Conservation (phyloP, 2,113 vertebrate species). For the Alethe castanea region DNA sequence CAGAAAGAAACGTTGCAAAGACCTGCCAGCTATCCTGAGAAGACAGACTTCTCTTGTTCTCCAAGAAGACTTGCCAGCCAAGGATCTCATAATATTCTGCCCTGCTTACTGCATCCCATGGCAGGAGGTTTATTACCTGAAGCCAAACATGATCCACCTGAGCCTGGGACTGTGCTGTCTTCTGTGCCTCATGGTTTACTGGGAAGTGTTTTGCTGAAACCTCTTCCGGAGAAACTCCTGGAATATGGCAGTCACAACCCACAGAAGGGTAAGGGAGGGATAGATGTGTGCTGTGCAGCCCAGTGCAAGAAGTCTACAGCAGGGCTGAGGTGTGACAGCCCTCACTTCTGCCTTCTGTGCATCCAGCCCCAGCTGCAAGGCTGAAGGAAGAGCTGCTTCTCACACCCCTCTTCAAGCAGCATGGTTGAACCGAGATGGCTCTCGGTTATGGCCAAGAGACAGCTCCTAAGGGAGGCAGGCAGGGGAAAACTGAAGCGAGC, state of each 20-base stretch:
- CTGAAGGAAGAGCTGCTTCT: not conserved
- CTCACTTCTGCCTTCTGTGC: not conserved
- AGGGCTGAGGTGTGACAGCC: not conserved
- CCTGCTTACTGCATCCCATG: not conserved
- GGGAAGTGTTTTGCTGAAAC: not conserved
- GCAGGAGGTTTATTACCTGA: not conserved
- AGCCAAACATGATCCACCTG: not conserved
- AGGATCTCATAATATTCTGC: not conserved
- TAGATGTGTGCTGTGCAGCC: not conserved
- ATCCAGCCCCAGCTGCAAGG: not conserved
- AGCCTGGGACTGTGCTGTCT: not conserved
- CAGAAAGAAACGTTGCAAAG: not conserved
- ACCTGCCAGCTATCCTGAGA: not conserved
- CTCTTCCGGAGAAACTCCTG: not conserved
- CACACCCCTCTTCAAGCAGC: not conserved
- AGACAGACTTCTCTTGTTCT: not conserved
- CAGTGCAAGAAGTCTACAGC: not conserved
- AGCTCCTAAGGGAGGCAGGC: not conserved
- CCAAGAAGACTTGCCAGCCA: not conserved
- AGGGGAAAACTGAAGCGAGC: rapidly evolving
- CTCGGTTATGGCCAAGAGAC: rapidly evolving
- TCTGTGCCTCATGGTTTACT: not conserved
- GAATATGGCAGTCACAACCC: not conserved
- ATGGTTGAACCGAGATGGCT: no score
- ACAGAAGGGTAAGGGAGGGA: not conserved